Evolutionary conservation across 2,113 vertebrate genomes (phyloP).

Genomic region (Eonycteris spelaea): DNA sequence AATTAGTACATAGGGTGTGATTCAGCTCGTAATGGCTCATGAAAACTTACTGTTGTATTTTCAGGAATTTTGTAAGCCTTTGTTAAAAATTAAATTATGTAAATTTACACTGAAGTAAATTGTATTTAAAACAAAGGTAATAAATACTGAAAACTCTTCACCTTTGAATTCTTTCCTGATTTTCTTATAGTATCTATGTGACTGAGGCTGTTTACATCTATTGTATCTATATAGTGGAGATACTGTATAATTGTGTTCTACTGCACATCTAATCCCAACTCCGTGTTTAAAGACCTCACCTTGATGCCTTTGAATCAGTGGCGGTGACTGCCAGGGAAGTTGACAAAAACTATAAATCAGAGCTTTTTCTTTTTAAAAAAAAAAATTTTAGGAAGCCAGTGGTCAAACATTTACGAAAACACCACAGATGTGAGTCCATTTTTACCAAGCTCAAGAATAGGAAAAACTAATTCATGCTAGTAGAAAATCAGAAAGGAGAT

Average conservation of each 20-base stretch:
- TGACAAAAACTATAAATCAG: not conserved
- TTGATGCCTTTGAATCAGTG: not conserved
- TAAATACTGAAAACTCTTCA: not conserved
- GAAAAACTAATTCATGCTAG: not conserved
- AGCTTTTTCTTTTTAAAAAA: not conserved
- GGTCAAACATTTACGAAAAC: not conserved
- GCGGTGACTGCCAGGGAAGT: not conserved
- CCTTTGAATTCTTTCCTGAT: not conserved
- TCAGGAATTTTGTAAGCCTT: not conserved
- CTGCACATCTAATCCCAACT: not conserved
- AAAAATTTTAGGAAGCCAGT: not conserved
- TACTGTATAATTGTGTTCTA: too few species aligned
- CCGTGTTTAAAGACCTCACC: not conserved
- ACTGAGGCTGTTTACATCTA: not conserved
- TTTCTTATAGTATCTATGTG: not conserved
- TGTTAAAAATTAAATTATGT: not conserved
- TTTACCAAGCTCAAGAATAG: not conserved
- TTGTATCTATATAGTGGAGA: too few species aligned
- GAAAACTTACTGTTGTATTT: not conserved
- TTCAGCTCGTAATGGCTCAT: too few species aligned
- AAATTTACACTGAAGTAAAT: not conserved
- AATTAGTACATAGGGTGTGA: accelerated
- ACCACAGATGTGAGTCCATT: not conserved
- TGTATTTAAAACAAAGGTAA: not conserved
- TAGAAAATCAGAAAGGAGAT: not conserved